These are phyloP conservation scores for Origma solitaria DNA, from an alignment of 2,113 vertebrate genomes.

Conservation along the genomic window DNA sequence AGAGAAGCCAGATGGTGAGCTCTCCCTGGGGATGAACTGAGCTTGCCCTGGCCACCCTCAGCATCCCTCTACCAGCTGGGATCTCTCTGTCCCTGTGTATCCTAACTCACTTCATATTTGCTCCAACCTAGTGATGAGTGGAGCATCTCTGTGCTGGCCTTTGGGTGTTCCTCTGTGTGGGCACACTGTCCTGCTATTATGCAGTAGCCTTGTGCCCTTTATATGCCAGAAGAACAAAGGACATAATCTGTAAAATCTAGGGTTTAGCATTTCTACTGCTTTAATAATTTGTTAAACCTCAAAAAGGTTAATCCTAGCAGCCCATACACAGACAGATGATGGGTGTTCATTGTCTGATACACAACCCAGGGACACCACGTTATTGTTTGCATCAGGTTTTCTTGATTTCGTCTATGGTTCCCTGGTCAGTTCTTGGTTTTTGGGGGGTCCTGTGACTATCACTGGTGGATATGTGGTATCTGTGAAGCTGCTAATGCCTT, in stretches of 20 bases:
- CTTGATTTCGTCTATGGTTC: neutral
- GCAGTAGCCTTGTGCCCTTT: neutral
- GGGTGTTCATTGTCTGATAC: neutral
- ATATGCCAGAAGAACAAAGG: neutral
- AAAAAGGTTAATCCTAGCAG: neutral
- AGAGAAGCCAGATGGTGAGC: neutral
- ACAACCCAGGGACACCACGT: neutral
- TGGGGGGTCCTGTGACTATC: neutral
- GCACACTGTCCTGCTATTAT: neutral
- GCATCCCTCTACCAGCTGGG: neutral
- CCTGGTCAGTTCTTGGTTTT: neutral
- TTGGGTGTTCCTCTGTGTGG: neutral
- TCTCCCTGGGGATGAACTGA: neutral
- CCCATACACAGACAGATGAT: neutral
- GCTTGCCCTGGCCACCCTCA: neutral
- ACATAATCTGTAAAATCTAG: neutral
- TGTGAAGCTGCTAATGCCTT: neutral
- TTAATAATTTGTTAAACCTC: neutral
- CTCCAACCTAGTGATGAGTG: neutral
- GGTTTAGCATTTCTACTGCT: neutral
- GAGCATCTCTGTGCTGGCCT: neutral
- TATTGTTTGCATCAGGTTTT: neutral
- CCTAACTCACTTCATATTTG: neutral
- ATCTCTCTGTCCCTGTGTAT: neutral
- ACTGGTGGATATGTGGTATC: neutral